Conservation (phyloP, 1,140 invertebrate species). For the Piezodorus guildinii region DNA sequence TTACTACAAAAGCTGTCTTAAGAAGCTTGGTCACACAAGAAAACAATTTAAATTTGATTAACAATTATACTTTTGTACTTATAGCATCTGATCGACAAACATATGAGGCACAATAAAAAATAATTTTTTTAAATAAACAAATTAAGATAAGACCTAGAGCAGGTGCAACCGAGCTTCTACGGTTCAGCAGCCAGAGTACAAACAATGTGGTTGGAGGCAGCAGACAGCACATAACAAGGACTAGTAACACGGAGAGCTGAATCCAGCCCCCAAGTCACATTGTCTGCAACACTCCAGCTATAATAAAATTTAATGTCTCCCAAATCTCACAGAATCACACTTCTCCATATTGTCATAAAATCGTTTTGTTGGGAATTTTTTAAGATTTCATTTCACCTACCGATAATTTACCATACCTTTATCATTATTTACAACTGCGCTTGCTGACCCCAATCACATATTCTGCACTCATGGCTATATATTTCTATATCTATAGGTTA, state of each 20-base stretch:
- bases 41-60: not conserved
- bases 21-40: constrained; percentile 18
- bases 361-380: too few relatives aligned
- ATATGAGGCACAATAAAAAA: not conserved
- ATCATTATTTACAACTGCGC: constrained; percentile 15
- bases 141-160: constrained; percentile 21
- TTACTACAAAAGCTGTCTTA: constrained; percentile 20
- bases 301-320: too few relatives aligned
- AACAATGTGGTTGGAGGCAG: constrained; percentile 34
- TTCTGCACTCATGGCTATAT: constrained; percentile 33
- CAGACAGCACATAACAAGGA: constrained; percentile 13
- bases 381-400: too few relatives aligned
- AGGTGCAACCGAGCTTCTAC: constrained; percentile 18
- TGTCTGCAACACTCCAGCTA: constrained; percentile 27
- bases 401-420: constrained; percentile 14
- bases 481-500: constrained; percentile 12
- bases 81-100: not conserved
- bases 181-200: constrained; percentile 30
- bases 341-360: too few relatives aligned
- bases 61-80: not conserved
- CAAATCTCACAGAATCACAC: not conserved
- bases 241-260: constrained; percentile 19
- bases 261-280: constrained; percentile 28
- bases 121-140: constrained; percentile 17
- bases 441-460: constrained; percentile 33